Conservation (phyloP, 2,888 invertebrate genomes). For the Tigriopus californicus region DNA sequence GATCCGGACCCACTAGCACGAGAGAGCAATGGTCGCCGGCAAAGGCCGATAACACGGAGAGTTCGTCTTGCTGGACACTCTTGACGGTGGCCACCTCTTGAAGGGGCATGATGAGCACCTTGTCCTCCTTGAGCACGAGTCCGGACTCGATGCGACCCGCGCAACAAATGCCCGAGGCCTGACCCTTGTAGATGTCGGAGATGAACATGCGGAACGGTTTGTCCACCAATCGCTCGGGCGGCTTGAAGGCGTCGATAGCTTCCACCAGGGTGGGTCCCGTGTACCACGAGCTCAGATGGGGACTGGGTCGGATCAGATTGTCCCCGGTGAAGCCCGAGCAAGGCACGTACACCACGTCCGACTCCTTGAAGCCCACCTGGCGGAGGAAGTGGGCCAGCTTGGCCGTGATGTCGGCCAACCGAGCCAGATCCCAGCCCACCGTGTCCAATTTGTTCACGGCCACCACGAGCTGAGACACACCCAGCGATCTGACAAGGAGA, state of each 20-base stretch:
- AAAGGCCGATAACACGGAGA: constrained; percentile 50
- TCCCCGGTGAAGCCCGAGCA: constrained; percentile 80
- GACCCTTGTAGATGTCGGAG: constrained; percentile 70
- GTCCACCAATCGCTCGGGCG: constrained; percentile 64
- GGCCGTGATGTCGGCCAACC: constrained; percentile 70
- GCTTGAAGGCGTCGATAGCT: constrained; percentile 22
- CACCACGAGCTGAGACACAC: constrained; percentile 80
- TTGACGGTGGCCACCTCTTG: constrained; percentile 66
- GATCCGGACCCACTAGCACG: constrained; percentile 60
- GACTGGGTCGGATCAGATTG: constrained; percentile 55
- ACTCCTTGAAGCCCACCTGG: constrained; percentile 75
- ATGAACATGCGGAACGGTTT: constrained; percentile 82
- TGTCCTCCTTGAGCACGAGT: constrained; percentile 61
- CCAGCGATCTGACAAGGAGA: constrained; percentile 19
- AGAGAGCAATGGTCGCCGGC: constrained; percentile 83
- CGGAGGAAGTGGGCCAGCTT: constrained; percentile 65
- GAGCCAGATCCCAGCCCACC: constrained; percentile 69
- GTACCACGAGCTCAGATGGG: constrained; percentile 51
- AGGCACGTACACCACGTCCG: constrained; percentile 71
- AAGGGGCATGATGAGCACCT: constrained; percentile 63
- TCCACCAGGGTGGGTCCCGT: constrained; percentile 49
- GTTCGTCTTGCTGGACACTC: constrained; percentile 28
- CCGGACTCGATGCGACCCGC: constrained; percentile 85
- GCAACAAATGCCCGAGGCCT: constrained; percentile 45
- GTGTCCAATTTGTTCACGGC: constrained; percentile 96